Evolutionary conservation across 2,888 invertebrate species (phyloP).

Genomic region (Metopia argyrocephala): DNA sequence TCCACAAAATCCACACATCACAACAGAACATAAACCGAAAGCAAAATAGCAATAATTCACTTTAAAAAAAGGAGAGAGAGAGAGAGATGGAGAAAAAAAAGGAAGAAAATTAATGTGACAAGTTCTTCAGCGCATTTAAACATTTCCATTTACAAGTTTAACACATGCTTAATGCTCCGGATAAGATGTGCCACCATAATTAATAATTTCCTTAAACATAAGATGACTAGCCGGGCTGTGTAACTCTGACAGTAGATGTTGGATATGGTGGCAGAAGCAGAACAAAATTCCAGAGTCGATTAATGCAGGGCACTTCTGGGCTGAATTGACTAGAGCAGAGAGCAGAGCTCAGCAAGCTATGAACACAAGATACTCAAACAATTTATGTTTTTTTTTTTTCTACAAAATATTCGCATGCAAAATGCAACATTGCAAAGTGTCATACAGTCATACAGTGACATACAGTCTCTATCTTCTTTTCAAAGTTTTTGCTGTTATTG

Average conservation of each 20-base stretch:
- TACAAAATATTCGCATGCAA: constrained; percentile 55
- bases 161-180: constrained; percentile 65
- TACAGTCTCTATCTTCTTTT: constrained; percentile 49
- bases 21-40: constrained; percentile 14
- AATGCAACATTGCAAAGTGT: constrained; percentile 59
- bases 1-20: constrained; percentile 10
- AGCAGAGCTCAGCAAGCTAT: constrained; percentile 40
- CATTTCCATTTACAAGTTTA: constrained; percentile 68
- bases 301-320: background rate
- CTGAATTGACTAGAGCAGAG: background rate
- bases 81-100: no score
- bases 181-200: constrained; percentile 67
- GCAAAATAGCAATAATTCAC: constrained; percentile 62
- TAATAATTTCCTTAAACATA: constrained; percentile 67
- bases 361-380: constrained; percentile 55
- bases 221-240: background rate
- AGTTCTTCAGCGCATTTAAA: constrained; percentile 68
- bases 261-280: constrained; percentile 30
- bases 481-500: background rate
- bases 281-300: constrained; percentile 27
- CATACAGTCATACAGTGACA: constrained; percentile 60
- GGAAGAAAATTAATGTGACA: constrained; percentile 70
- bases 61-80: no score
- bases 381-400: constrained; percentile 51
- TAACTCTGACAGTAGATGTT: constrained; percentile 11